Conservation (phyloP, 2,113 vertebrate genomes). For the Miniopterus natalensis region DNA sequence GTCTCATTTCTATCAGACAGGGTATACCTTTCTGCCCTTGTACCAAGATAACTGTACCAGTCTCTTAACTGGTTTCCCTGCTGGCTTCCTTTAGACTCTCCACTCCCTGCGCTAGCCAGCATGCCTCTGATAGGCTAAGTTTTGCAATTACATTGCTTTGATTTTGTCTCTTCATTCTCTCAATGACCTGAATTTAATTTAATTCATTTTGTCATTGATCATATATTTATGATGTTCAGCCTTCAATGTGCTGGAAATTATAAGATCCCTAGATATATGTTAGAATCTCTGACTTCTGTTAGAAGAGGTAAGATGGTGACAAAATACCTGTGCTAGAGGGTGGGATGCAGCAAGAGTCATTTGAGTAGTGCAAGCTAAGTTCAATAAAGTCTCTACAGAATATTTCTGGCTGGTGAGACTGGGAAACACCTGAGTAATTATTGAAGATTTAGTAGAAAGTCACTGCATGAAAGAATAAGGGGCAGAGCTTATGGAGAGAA, state of each 20-base stretch:
- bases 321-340: slow-evolving; percentile 5
- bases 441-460: neutral
- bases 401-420: neutral
- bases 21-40: slow-evolving; percentile 49
- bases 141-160: slow-evolving; percentile 63
- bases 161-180: slow-evolving; percentile 38
- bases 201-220: slow-evolving; percentile 59
- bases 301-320: slow-evolving; percentile 45
- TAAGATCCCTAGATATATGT: neutral
- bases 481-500: neutral
- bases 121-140: neutral
- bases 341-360: neutral
- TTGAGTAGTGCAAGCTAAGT: neutral
- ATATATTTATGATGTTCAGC: slow-evolving; percentile 57
- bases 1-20: neutral
- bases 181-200: slow-evolving; percentile 64
- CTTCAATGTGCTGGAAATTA: slow-evolving; percentile 15
- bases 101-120: neutral
- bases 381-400: neutral
- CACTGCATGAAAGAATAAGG: neutral
- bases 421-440: neutral
- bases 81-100: slow-evolving; percentile 7
- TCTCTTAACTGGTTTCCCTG: slow-evolving; percentile 25
- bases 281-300: slow-evolving; percentile 56
- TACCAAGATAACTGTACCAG: slow-evolving; percentile 32